Evolutionary conservation across 2,888 invertebrate species (phyloP), one percentile per base, ranked within the genome.

Genomic region (Catocala fraxini): DNA sequence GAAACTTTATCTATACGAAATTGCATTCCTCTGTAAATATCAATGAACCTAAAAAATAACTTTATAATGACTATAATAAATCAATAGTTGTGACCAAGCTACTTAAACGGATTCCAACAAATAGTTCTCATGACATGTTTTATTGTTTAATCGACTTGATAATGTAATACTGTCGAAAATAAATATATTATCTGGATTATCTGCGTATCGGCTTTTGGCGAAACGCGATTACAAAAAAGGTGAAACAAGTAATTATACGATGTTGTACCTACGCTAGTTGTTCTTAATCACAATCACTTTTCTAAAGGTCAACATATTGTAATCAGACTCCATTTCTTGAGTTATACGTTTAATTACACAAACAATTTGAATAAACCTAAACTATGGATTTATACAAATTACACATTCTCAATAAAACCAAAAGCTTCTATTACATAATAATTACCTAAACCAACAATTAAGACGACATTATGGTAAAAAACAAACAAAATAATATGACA

Each of bases 151-250:
- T 59, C 48, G 45, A 39, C 49, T 58, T 64, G 70, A 70, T 69
- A 66, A 73, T 70, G 60, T 59, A 5, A 49, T 6, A 15, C 53
- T 63, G 69, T 63, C 63, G 41, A 56, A 63, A 68, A 52, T 62
- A 9, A 68, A 68, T 73, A 64, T 54, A 73, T 71, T 65, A 64
- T 51, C 59, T 56, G 11, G 48, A 71, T 71, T 73, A 73, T 55
- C 52, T 49, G 53, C 42, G 13, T 9, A 10, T 48, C 10, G 49
- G 58, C 47, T 62, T 68, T 65, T 68, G 62, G 55, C 51, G 13
- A 75, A 67, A 68, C 64, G 33, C 51, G 66, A 51, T 57, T 65
- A 73, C 73, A 56, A 66, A 73, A 68, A 73, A 66, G 71, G 73
- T 33, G 46, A 75, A 64, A 62, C 73, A 49, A 71, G 63, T 62